These are phyloP conservation scores for Leuctra nigra DNA, from an alignment of 2,888 invertebrate species.

Conservation along the genomic window DNA sequence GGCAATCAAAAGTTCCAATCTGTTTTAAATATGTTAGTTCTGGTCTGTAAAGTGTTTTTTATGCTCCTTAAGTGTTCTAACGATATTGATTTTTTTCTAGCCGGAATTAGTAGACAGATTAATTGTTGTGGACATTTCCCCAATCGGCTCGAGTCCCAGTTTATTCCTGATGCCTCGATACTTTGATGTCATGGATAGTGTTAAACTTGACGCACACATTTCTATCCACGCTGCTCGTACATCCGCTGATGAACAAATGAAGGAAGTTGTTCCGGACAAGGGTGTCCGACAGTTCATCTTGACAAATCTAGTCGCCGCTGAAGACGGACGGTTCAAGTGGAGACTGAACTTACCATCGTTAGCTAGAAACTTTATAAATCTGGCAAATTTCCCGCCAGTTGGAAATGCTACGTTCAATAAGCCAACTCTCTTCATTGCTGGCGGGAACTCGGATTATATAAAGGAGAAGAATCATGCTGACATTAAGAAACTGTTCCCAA, in stretches of 20 bases:
- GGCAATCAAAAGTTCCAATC: too few relatives aligned
- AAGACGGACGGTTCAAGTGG: constrained; percentile 63
- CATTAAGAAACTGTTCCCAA: constrained; percentile 66
- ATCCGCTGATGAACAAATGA: constrained; percentile 57
- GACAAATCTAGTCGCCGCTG: constrained; percentile 71
- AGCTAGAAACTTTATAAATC: constrained; percentile 55
- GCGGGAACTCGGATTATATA: constrained; percentile 75
- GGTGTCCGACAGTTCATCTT: constrained; percentile 63
- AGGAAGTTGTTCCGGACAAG: constrained; percentile 42
- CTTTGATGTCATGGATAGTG: constrained; percentile 58
- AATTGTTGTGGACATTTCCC: constrained; percentile 66
- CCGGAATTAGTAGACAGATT: constrained; percentile 58
- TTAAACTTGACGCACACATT: constrained; percentile 53
- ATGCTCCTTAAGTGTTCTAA: too few relatives aligned
- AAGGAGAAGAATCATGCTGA: constrained; percentile 56
- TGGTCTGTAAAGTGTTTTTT: too few relatives aligned
- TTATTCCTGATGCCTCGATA: constrained; percentile 54
- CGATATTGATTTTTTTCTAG: constrained; percentile 38
- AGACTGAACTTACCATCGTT: constrained; percentile 71
- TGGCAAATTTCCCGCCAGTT: constrained; percentile 55
- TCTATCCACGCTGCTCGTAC: constrained; percentile 64
- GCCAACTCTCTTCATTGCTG: constrained; percentile 76
- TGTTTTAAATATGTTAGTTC: too few relatives aligned
- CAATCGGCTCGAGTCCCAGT: constrained; percentile 54
- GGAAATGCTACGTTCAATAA: not conserved